Evolutionary conservation across 1,140 invertebrate genomes (phyloP), one percentile per base, ranked within the genome.

Genomic region (Macrocentrus cingulum): DNA sequence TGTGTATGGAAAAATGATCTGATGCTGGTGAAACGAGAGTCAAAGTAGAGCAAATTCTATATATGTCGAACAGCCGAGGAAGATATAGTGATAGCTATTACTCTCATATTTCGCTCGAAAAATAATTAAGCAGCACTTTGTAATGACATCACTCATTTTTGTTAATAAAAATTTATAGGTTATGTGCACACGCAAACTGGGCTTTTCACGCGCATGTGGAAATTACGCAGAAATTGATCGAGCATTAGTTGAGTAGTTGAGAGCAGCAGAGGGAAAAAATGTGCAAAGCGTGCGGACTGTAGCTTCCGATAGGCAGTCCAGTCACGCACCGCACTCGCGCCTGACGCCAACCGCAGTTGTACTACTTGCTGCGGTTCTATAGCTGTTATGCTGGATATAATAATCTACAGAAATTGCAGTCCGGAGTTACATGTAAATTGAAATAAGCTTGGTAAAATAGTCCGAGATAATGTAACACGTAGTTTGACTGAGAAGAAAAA

Each of bases 321-420:
- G 53, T 62, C 61, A 62, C 61, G 61, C 61, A 59, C 61, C 22
- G 23, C 20, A 34, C 41, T 39, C 56, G n/a, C n/a, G n/a, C n/a
- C n/a, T 25, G 32, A 5, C 46, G 37, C 23, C 29, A 45, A 55
- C 25, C 32, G 11, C 15, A 15, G 11, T 34, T 7, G 13, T 16
- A 34, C 13, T 36, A 49, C 19, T 8, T 8, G 8, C 15, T 37
- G n/a, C 16, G 36, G 18, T 51, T 29, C 49, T 37, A 51, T 36
- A 7, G 34, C 34, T 11, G 9, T 36, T 6, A 22, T 32, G 25
- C 11, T n/a, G 11, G 32, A 5, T 51, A 49, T 18, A 51, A 45
- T 58, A 58, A 51, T 58, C 56, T 39, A 51, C 56, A 58, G 46
- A 20, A 51, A 58, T 58, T 51, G 56, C 48, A 50, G 11, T 9